Evolutionary conservation across 1,140 invertebrate species (phyloP), one percentile per base, ranked within the genome.

Genomic region (Bradysia coprophila): DNA sequence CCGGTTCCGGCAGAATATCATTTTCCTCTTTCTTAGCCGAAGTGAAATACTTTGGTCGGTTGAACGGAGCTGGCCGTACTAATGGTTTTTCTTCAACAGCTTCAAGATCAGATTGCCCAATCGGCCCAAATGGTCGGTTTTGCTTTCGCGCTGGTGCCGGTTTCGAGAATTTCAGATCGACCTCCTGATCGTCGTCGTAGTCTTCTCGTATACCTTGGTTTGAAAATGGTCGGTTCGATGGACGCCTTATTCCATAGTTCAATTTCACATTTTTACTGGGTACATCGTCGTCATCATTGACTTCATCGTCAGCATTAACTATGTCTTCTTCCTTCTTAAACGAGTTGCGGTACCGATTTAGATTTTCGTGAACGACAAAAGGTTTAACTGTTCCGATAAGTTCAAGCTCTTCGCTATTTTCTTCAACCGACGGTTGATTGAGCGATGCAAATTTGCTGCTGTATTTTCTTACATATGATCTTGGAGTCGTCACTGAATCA

Each of bases 381-480:
- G 28, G 28, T 32, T 10, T 9, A 22, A 22, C 6, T 19, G 9
- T 18, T 19, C 19, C 39, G 21, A 2, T n/a, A 22, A 22, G 21
- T 22, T 40, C 39, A 40, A 5, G 13, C 15, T 40, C n/a, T 10
- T n/a, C 28, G n/a, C 28, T n/a, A 32, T 32, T 32, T 9, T 32
- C 9, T 38, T 18, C 8, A 38, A 11, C 36, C 18, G 36, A 10
- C 9, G 36, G 36, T 38, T 10, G 18, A 11, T 38, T 38, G 10
- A 18, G 10, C 9, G 18, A 11, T 10, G 10, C 18, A 38, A 38
- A 38, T 11, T 38, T 38, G 10, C 10, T 38, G 36, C 36, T 67
- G 51, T 57, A 67, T 53, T 65, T 65, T 34, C 65, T 54, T 45
- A 64, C 66, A 44, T 61, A 67, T 11, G 52, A 55, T 51, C 57